Percentiles rank a stretch among this genome's conserved stretches.
Evolutionary conservation across 64 coral and sea anemone species (phyloP).

Genomic region (Pocillopora verrucosa): DNA sequence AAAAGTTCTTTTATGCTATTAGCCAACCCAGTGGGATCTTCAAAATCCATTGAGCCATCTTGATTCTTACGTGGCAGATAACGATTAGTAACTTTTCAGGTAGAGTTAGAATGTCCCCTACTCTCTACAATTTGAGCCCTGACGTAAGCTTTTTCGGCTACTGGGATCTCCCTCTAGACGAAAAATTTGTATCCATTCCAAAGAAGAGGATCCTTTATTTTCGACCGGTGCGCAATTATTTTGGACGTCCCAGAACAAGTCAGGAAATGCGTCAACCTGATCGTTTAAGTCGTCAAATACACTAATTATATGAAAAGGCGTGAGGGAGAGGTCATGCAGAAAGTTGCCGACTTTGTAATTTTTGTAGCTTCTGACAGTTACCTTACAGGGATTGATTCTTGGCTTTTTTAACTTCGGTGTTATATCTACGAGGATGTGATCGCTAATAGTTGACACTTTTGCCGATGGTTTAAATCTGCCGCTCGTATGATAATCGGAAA

Average conservation of each 20-base stretch:
- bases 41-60: neutral
- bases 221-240: neutral
- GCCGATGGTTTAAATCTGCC: too few species aligned
- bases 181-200: constrained; percentile 82
- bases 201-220: constrained; percentile 53
- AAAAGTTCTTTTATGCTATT: constrained; percentile 66
- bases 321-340: neutral
- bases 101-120: constrained; percentile 61
- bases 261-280: constrained; percentile 3
- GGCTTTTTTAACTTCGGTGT: constrained; percentile 5
- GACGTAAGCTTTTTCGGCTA: constrained; percentile 40
- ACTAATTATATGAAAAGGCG: constrained; percentile 1
- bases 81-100: constrained; percentile 58
- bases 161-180: constrained; percentile 56
- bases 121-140: constrained; percentile 44
- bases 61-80: constrained; percentile 50
- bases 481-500: too few species aligned
- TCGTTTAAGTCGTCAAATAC: constrained; percentile 28
- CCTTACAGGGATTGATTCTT: neutral
- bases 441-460: constrained; percentile 20
- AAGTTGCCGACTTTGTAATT: neutral
- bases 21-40: constrained; percentile 50
- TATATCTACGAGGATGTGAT: constrained; percentile 3
- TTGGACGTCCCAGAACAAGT: neutral
- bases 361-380: neutral